A percentile compares a stretch with the other conserved stretches of the same genome.
Conservation (phyloP, 2,113 vertebrate genomes). For the Cebidichthys violaceus region DNA sequence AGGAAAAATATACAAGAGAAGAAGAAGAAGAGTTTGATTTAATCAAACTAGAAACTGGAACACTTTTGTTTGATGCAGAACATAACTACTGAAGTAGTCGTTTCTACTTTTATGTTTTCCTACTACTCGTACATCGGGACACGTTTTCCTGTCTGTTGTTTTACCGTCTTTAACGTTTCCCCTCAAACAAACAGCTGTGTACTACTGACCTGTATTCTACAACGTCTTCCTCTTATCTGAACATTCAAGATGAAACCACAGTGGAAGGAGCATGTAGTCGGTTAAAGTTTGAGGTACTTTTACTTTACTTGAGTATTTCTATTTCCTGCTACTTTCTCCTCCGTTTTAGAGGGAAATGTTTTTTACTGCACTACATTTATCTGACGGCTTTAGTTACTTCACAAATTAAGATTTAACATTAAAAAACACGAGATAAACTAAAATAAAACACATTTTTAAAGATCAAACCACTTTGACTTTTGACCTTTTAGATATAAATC, state of each 20-base stretch:
- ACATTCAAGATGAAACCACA: neutral
- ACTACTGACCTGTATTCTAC: slow-evolving; percentile 19
- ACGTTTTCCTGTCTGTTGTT: neutral
- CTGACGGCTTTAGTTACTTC: neutral
- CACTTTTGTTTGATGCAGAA: neutral
- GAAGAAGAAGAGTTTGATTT: neutral
- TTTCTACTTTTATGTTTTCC: neutral
- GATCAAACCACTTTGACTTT: neutral
- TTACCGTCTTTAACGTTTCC: neutral
- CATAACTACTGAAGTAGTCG: neutral
- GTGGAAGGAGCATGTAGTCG: too few relatives aligned
- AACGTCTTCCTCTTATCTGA: slow-evolving; percentile 9
- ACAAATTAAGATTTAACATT: too few relatives aligned
- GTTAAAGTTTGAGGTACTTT: neutral
- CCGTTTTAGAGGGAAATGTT: neutral
- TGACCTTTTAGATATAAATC: too few relatives aligned
- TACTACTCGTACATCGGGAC: neutral
- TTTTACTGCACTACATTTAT: neutral
- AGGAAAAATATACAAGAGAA: too few relatives aligned
- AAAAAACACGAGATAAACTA: neutral
- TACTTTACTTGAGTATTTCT: too few relatives aligned
- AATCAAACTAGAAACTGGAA: slow-evolving; percentile 1
- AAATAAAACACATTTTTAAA: neutral
- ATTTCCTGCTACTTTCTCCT: neutral
- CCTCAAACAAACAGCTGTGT: slow-evolving; percentile 45